Evolutionary conservation across 2,113 vertebrate genomes (phyloP), one percentile per base, ranked within the genome.

Genomic region (Phoxinus phoxinus): DNA sequence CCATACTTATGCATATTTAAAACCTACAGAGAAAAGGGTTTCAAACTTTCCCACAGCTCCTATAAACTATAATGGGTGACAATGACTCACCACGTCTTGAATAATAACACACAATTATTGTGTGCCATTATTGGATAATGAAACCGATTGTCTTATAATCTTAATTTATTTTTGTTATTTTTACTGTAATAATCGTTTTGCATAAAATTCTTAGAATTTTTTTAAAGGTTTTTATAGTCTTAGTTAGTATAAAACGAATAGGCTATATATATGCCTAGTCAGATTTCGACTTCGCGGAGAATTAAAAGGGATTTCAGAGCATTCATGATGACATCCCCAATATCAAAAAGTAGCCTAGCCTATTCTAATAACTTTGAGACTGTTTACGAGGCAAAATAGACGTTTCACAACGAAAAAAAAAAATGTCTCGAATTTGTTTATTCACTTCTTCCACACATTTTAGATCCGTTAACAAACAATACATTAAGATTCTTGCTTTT

Each of bases 1-100:
- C 85, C 89, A 91, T 89, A 86, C 72, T 87, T 74, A 90, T 91
- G 89, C 86, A 90, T 90, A 89, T 90, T 90, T 86, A 90, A 89
- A 87, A 86, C 53, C 78, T 81, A 80, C 87, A 88, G 84, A 90
- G 84, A 89, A 88, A 87, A 88, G 77, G 72, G 69, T 82, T 58
- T 85, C 78, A 51, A 87, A 81, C 84, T 84, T 46, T 81, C 25
- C 10, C 30, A 72, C 27, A 44, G 75, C 15, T 59, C 61, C 9
- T 30, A 48, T 67, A 46, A 67, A 21, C 73, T 46, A 37, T 79
- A 37, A 41, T 8, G 32, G 76, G 4, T 8, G 44, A 15, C 79
- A 81, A 81, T 30, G 17, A 27, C n/a, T 81, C 59, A 63, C 23
- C 2, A 37, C 51, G 23, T 44, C 76, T 41, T 27, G 13, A 58